Conservation (phyloP, 2,113 vertebrate species). For the Dasyurus viverrinus region DNA sequence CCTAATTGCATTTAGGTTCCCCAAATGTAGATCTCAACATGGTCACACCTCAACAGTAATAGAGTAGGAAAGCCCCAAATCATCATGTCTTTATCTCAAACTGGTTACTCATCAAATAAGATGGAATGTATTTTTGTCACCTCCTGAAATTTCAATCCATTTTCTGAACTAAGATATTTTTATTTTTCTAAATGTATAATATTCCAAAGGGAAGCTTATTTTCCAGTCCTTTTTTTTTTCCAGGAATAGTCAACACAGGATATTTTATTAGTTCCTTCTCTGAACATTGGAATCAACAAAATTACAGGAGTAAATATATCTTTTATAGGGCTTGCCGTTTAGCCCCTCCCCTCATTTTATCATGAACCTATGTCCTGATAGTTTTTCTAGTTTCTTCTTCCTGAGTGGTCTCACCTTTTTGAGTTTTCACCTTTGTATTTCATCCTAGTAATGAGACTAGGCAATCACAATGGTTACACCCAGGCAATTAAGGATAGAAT, state of each 20-base stretch:
- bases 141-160: background rate
- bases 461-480: too few relatives aligned
- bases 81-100: background rate
- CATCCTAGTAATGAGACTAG: too few relatives aligned
- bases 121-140: background rate
- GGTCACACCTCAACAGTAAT: too few relatives aligned
- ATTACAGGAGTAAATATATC: background rate
- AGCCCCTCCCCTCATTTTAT: background rate
- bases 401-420: too few relatives aligned
- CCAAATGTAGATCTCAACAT: too few relatives aligned
- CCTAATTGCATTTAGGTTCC: too few relatives aligned
- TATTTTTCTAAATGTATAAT: background rate
- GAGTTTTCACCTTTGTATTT: too few relatives aligned
- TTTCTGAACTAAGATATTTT: background rate
- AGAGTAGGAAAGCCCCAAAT: background rate
- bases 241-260: background rate
- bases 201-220: background rate
- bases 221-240: background rate
- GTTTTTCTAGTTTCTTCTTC: too few relatives aligned
- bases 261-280: background rate
- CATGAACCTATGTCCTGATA: too few relatives aligned
- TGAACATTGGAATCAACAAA: accelerated
- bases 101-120: background rate
- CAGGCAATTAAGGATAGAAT: too few relatives aligned
- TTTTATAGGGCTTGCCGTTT: background rate